Evolutionary conservation across 2,797 vertebrate genomes (phyloP).

Genomic region (Sebastes hubbsi): DNA sequence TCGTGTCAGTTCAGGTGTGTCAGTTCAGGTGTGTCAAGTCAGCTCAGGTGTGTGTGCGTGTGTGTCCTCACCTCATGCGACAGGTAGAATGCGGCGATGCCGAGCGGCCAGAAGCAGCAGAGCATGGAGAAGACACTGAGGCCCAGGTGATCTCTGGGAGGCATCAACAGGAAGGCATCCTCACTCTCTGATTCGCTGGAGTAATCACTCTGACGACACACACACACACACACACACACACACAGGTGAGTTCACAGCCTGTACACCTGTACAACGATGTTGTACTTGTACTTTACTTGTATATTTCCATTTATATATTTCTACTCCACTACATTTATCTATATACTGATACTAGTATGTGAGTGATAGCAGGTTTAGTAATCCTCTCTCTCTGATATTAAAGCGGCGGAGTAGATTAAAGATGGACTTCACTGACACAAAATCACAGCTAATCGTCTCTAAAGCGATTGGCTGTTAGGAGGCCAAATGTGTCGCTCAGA

Average conservation of each 20-base stretch:
- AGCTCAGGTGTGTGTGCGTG: neutral
- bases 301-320: too few relatives aligned
- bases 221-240: conserved; percentile 10
- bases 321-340: too few relatives aligned
- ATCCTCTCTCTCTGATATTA: neutral
- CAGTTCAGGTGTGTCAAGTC: too few relatives aligned
- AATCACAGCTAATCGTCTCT: conserved; percentile 41
- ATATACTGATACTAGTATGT: too few relatives aligned
- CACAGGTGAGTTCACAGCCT: neutral
- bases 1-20: too few relatives aligned
- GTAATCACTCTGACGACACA: conserved; percentile 71
- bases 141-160: conserved; percentile 92
- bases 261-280: neutral
- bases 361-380: neutral
- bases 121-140: conserved; percentile 98
- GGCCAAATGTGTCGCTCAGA: conserved; percentile 15
- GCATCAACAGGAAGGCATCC: conserved; percentile 94
- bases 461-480: conserved; percentile 43
- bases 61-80: conserved; percentile 89
- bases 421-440: neutral
- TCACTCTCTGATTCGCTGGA: conserved; percentile 94
- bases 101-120: conserved; percentile 97
- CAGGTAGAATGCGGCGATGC: conserved; percentile 94
- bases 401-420: conserved; percentile 35
- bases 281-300: too few relatives aligned